Base-by-base conservation (phyloP, 1,140 invertebrate genomes). In the Pteromalus puparum region DNA sequence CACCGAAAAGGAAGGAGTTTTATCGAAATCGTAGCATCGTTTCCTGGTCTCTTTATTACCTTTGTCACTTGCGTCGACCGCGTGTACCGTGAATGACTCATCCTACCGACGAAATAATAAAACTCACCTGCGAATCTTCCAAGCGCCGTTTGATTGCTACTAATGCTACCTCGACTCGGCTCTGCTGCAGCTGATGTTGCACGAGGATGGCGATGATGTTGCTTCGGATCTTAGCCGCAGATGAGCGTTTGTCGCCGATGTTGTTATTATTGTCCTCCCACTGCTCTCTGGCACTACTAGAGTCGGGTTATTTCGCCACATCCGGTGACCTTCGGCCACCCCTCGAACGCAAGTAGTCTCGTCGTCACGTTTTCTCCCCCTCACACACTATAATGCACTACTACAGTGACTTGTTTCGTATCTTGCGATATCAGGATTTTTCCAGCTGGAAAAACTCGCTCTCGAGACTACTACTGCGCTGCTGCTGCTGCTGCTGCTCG, bases 251-350 rank as follows among this genome's bases (percentile, higher is more conserved):
- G 13, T 53, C 53, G 53, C 21, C 53, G 53, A 2, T 61, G 53
- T 87, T 61, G 53, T 86, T 89, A 79, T 86, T 86, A 86, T 85
- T 82, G 86, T 89, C 87, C 89, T 90, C 84, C 87, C 87, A 87
- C 83, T 83, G 48, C 48, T 75, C 86, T 72, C 75, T 72, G 86
- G 74, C 75, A 75, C 88, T 76, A 53, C 48, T 61, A n/a, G 5
- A 18, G 61, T 86, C 85, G 81, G 85, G 87, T 87, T 88, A 21
- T 76, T 76, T 86, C 85, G 85, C 88, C 87, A 91, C 90, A 91
- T 92, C 88, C 90, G 90, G 88, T 89, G 90, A 90, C 89, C 89
- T 88, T 89, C 70, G 87, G 89, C 83, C 89, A 91, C 88, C 87
- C 81, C 70, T 85, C 38, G 28, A 30, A 34, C 26, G 24, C 68